Conservation (phyloP, 2,113 vertebrate genomes). For the Crocuta crocuta region DNA sequence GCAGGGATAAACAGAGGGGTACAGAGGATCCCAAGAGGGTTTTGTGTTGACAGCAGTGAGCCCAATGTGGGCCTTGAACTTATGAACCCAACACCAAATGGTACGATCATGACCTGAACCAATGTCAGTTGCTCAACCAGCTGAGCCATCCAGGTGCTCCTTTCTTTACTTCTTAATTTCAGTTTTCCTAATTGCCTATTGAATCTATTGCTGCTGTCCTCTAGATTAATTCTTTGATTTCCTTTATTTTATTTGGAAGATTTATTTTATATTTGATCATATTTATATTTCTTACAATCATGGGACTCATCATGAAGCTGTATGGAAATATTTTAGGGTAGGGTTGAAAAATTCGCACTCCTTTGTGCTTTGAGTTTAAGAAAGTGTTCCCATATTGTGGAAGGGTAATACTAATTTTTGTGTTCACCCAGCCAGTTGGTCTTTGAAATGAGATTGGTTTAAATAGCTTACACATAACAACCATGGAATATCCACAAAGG, state of each 20-base stretch:
- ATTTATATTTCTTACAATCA: constrained; percentile 20
- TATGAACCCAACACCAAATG: too few relatives aligned
- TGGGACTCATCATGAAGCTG: background rate
- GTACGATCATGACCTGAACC: too few relatives aligned
- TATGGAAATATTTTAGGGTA: constrained; percentile 2
- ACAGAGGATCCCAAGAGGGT: too few relatives aligned
- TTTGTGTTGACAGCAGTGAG: too few relatives aligned
- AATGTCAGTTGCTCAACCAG: too few relatives aligned
- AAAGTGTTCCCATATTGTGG: background rate
- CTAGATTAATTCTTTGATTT: background rate
- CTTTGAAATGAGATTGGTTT: constrained; percentile 3
- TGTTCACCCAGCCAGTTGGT: background rate
- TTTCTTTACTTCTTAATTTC: background rate
- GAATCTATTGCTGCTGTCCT: background rate
- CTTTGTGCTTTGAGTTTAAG: constrained; percentile 43
- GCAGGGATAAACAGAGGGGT: too few relatives aligned
- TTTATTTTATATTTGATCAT: background rate
- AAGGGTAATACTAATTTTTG: background rate
- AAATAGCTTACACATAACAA: background rate
- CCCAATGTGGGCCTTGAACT: too few relatives aligned
- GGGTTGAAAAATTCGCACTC: background rate
- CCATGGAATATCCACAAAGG: background rate
- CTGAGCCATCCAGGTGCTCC: too few relatives aligned
- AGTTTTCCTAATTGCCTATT: background rate
- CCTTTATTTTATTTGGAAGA: background rate